A percentile compares a stretch with the other conserved stretches of the same genome.
Conservation (phyloP, 2,113 vertebrate genomes). For the Mobula birostris region DNA sequence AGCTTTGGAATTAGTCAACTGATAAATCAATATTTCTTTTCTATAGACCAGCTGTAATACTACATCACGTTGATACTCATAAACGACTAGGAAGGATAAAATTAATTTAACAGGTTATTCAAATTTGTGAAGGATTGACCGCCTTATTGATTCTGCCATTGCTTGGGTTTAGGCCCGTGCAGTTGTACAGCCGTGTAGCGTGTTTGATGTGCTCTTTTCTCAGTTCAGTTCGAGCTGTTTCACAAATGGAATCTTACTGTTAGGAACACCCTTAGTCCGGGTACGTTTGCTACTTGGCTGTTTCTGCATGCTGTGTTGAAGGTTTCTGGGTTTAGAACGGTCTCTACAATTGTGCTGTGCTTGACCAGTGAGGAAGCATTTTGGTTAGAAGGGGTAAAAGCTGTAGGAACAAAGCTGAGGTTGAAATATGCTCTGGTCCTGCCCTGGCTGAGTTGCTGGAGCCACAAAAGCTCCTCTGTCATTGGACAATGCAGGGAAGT, state of each 20-base stretch:
- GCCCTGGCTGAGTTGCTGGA: neutral
- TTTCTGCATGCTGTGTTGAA: neutral
- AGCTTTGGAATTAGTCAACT: neutral
- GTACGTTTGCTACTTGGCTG: neutral
- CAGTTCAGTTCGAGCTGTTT: neutral
- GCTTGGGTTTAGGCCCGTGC: neutral
- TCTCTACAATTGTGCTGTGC: neutral
- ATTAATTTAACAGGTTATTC: neutral
- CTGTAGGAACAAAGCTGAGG: neutral
- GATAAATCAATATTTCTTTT: neutral
- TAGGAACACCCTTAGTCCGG: neutral
- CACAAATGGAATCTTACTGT: neutral
- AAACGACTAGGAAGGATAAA: neutral
- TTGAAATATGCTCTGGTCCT: neutral
- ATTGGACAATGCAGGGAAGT: neutral
- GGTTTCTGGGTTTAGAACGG: neutral
- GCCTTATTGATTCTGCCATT: neutral
- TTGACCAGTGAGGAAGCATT: neutral
- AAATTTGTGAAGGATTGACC: neutral
- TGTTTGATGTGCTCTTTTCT: neutral
- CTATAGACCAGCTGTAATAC: neutral
- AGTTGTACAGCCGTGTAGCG: neutral
- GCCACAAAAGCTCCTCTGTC: neutral
- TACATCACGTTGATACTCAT: neutral
- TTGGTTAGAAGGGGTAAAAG: neutral